Evolutionary conservation across 2,797 vertebrate species (phyloP).

Genomic region (Anguilla obscura): DNA sequence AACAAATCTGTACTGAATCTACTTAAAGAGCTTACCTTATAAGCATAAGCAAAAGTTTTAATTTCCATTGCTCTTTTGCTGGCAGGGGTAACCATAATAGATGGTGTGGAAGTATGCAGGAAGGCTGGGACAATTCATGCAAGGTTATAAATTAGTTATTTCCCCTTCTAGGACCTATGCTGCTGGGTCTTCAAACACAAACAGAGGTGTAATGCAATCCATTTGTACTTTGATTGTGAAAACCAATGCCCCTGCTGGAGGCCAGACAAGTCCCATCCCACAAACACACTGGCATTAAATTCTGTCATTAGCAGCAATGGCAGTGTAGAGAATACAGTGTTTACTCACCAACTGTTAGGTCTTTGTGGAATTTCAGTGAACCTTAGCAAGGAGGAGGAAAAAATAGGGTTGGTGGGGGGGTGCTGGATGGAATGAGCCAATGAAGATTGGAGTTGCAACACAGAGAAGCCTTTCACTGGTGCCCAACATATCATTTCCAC

Average conservation of each 20-base stretch:
- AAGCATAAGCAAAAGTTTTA: not conserved
- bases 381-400: slow-evolving; percentile 21
- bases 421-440: not conserved
- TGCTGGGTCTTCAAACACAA: not conserved
- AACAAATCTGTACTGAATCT: slow-evolving; percentile 19
- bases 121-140: not conserved
- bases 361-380: slow-evolving; percentile 31
- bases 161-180: not conserved
- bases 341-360: slow-evolving; percentile 37
- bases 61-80: not conserved
- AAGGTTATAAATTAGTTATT: not conserved
- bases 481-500: slow-evolving; percentile 16
- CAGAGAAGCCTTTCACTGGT: slow-evolving; percentile 22
- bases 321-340: slow-evolving; percentile 24
- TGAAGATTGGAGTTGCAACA: slow-evolving; percentile 20
- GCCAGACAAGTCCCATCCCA: not conserved
- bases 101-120: not conserved
- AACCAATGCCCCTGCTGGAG: slow-evolving; percentile 15
- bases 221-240: slow-evolving; percentile 12
- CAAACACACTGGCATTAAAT: slow-evolving; percentile 32
- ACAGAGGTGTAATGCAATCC: slow-evolving; percentile 10
- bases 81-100: not conserved
- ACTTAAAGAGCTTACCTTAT: not conserved
- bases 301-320: slow-evolving; percentile 35
- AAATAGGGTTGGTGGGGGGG: not conserved